A percentile compares a stretch with the other conserved stretches of the same genome.
These are phyloP conservation scores for Penelope pileata DNA, from an alignment of 2,113 vertebrate species.

Conservation along the genomic window DNA sequence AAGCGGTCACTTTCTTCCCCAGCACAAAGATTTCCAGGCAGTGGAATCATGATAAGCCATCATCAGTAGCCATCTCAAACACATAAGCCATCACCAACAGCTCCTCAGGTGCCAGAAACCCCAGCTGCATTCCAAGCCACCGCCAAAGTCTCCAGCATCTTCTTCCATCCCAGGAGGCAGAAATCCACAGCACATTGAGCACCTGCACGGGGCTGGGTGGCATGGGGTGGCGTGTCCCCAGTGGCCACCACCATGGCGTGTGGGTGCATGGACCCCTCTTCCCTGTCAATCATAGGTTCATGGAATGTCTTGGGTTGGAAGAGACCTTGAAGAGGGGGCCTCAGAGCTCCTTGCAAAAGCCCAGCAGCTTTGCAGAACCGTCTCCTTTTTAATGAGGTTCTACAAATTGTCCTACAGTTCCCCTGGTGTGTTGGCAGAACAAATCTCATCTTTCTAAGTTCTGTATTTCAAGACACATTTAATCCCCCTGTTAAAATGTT, in stretches of 20 bases:
- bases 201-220: rapidly evolving
- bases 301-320: neutral
- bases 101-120: neutral
- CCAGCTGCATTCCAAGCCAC: neutral
- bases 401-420: conserved; percentile 18
- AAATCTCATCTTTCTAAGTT: conserved; percentile 21
- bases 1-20: neutral
- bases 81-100: neutral
- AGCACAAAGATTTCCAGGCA: neutral
- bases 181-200: rapidly evolving
- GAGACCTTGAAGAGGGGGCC: neutral
- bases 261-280: neutral
- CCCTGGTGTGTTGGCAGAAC: neutral
- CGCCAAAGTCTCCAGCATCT: neutral
- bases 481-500: conserved; percentile 29
- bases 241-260: rapidly evolving
- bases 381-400: neutral
- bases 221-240: neutral
- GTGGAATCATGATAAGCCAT: too few species aligned
- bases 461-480: conserved; percentile 16
- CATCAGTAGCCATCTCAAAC: neutral
- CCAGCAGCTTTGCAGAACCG: neutral
- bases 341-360: neutral
- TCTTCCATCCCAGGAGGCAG: neutral
- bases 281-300: neutral